Evolutionary conservation across 1,140 invertebrate species (phyloP), one percentile per base, ranked within the genome.

Genomic region (Macrocentrus cingulum): DNA sequence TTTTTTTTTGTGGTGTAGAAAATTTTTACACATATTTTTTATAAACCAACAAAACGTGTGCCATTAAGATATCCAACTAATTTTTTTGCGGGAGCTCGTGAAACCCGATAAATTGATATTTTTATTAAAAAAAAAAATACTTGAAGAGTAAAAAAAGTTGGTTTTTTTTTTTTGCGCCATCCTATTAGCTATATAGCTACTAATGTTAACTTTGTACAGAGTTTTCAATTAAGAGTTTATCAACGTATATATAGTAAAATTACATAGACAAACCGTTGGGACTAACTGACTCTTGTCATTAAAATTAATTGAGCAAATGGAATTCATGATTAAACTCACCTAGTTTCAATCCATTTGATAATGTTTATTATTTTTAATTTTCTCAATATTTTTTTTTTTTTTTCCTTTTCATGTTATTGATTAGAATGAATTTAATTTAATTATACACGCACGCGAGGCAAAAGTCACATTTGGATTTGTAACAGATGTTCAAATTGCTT

Each of bases 141-240:
- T 34, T 7, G 11, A 7, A 34, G 29, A 34, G 11, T 34, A 11
- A n/a, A n/a, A n/a, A n/a, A n/a, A n/a, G n/a, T n/a, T n/a, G n/a
- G n/a, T n/a, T n/a, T n/a, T n/a, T n/a, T n/a, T n/a, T n/a, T n/a
- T n/a, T n/a, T n/a, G n/a, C n/a, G n/a, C n/a, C n/a, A n/a, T n/a
- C n/a, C n/a, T 6, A 2, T 20, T 50, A 7, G 22, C 11, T 29
- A 29, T 1, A 13, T 9, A 16, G n/a, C 23, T 19, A 23, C 25
- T 18, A n/a, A n/a, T n/a, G n/a, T n/a, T n/a, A 13, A 50, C 25
- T 50, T 50, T 34, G 48, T 18, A 32, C 16, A 29, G 49, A 51
- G 49, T 51, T 51, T 36, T 36, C 16, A 51, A 51, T 51, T 51
- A 32, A 51, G 11, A 51, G 49, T 34, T 19, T 8, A 51, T 34